Evolutionary conservation across 2,113 vertebrate genomes (phyloP), one percentile per base, ranked within the genome.

Genomic region (Chaenocephalus aceratus): DNA sequence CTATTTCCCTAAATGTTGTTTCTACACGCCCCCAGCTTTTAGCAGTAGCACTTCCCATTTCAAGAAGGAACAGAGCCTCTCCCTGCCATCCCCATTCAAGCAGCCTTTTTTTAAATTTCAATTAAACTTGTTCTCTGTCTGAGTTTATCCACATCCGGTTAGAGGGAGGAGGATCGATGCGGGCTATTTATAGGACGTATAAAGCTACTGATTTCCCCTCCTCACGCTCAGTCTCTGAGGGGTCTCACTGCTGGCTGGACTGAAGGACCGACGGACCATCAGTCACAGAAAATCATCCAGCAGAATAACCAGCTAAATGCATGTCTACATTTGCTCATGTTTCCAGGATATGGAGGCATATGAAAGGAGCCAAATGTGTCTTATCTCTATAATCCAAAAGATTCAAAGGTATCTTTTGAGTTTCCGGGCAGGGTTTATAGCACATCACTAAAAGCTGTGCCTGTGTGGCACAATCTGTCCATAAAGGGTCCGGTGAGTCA

Each of bases 181-280:
- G 26, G 58, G 87, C 90, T 95, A 94, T 95, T 94, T 92, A 92
- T 94, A 94, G 93, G 10, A 61, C 8, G 9, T 9, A 44, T 34
- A 21, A 62, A 74, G 75, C 72, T 57, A 89, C 79, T 82, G 84
- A 79, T 88, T 92, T 84, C 91, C 82, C 61, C 51, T 82, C 26
- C 71, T 21, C 1, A 36, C 74, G n/a, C 72, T 71, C 62, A 23
- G 75, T 72, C 60, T 64, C 68, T 61, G 51, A 56, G 15, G 46
- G 80, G 61, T 57, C 11, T 56, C 46, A 4, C 41, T 63, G 57
- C 56, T 21, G 36, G 69, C 0, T 11, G 11, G 56, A 75, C 53
- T 13, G 1, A 16, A 65, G 12, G 46, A 21, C 66, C 21, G 15
- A 60, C 41, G 21, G 54, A 7, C 57, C 69, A 59, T 45, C 71